Conservation (phyloP, 2,113 vertebrate genomes). For the Eupsittula cactorum region DNA sequence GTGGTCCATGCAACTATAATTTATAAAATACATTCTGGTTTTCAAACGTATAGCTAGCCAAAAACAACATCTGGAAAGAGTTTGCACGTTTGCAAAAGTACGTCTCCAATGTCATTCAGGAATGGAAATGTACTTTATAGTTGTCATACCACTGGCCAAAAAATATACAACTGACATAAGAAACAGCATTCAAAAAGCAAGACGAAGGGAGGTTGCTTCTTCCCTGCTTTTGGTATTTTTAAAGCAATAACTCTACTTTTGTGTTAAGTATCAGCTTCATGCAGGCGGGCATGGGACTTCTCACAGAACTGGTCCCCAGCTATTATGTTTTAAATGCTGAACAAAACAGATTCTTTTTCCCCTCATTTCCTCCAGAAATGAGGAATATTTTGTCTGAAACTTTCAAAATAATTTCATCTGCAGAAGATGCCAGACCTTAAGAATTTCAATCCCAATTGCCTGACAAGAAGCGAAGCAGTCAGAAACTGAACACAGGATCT, state of each 20-base stretch:
- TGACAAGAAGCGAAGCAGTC: not conserved
- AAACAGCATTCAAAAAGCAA: not conserved
- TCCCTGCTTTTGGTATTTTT: not conserved
- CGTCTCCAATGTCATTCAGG: not conserved
- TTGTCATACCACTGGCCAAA: not conserved
- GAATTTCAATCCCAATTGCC: not conserved
- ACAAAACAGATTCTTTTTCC: not conserved
- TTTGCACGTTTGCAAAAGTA: constrained; percentile 10
- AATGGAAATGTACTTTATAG: constrained; percentile 29
- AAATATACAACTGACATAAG: not conserved
- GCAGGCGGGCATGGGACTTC: not conserved
- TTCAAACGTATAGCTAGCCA: constrained; percentile 4
- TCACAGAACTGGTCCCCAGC: not conserved
- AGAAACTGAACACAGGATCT: not conserved
- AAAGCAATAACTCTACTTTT: not conserved
- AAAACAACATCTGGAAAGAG: constrained; percentile 43
- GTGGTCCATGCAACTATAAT: not conserved
- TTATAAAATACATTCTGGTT: constrained; percentile 25
- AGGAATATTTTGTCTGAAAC: not conserved
- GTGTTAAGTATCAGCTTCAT: not conserved
- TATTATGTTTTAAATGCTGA: not conserved
- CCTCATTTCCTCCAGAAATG: not conserved
- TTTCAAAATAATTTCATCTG: not conserved
- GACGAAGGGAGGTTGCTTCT: not conserved
- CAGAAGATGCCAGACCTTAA: not conserved